Evolutionary conservation across 2,113 vertebrate genomes (phyloP), one percentile per base, ranked within the genome.

Genomic region (Colius striatus): DNA sequence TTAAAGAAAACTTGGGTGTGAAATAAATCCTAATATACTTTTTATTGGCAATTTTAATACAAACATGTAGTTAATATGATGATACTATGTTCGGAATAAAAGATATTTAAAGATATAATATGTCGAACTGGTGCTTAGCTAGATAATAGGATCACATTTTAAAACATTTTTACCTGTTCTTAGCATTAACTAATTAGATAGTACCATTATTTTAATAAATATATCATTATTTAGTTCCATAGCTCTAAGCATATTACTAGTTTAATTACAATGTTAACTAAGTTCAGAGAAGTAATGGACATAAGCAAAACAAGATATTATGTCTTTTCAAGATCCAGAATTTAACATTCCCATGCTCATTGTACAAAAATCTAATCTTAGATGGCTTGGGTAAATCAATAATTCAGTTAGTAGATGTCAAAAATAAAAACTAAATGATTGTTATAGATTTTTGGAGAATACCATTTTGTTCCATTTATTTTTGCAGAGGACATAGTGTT

Each of bases 181-280:
- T 84, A 84, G 2, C 34, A 74, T 81, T 71, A 89, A 90, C 27
- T 84, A 84, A 65, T 91, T 82, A 65, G 5, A 10, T n/a, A 76
- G 30, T 50, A 68, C 45, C 11, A 75, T 67, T 84, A 72, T 87
- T 92, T 93, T 92, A 87, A 71, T 60, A 92, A 92, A 92, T 68
- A 79, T 30, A 75, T 61, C 8, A 68, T 57, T 94, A 79, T 87
- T 94, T 87, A 53, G 18, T 89, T 81, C 50, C 50, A 84, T 82
- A 7, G 1, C 75, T 95, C 85, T 80, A 76, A 76, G 45, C 30
- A 34, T 41, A 66, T 76, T 83, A 25, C 34, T 66, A 21, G 4
- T 53, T 82, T 91, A 13, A 76, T 88, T 94, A 18, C 1, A 21
- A 47, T n/a, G 6, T 85, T 80, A 92, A 58, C n/a, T 58, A 70